Base-by-base conservation (phyloP, 2,113 vertebrate species). In the Turdus rufiventris region DNA sequence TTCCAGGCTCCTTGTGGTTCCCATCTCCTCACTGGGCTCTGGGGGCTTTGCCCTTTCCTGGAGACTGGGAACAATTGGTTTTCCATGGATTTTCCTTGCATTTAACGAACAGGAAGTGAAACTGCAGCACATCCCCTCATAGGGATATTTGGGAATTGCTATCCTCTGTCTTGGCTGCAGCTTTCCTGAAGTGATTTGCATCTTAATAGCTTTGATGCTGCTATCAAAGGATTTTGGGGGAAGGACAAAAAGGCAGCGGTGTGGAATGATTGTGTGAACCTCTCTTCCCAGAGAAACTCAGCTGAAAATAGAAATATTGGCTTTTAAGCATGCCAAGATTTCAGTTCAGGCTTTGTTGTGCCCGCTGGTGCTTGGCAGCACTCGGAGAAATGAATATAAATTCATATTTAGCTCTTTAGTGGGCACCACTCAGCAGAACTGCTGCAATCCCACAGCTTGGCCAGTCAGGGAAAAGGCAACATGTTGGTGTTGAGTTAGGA, bases 1-100 rank as follows among this genome's bases (percentile, higher is more conserved):
- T 48, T 36, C 15, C 33, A 12, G 24, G 8, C n/a, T 72, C 48
- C 40, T 31, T 17, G 7, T 0, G 2, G 6, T 71, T 70, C 1
- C 2, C 47, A 45, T 38, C 23, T 54, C 43, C 29, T 13, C 1
- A 2, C 5, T 9, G 20, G 43, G 42, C 36, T 57, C 48, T 63
- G 74, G n/a, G 54, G 47, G 7, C 34, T 9, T 29, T 62, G 42
- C 13, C 13, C 26, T 74, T 73, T 43, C 34, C 40, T 1, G 4
- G 13, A 70, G 36, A 47, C 34, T 25, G 2, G 0, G 21, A 92
- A 43, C 0, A 5, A 24, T 33, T 18, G 6, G 8, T 33, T 85
- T 50, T 58, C 5, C 3, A 0, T 34, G 36, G 31, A 20, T 18
- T 78, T 74, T 6, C 54, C 60, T 57, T 17, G 1, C 0, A 3